Conservation (phyloP, 2,797 vertebrate genomes). For the Austrolebias charrua region DNA sequence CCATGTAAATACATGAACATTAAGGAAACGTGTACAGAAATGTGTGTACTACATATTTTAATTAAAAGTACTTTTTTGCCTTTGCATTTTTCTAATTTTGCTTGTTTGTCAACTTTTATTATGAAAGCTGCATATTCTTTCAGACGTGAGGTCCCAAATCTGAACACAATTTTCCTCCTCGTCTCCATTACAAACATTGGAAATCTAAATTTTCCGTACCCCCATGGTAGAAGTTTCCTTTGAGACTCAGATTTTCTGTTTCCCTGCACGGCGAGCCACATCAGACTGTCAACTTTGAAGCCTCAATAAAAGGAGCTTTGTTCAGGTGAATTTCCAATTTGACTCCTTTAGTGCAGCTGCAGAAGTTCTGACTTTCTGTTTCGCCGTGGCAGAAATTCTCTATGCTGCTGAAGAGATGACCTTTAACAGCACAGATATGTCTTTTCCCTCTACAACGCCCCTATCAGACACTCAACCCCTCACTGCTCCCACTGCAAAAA, state of each 20-base stretch:
- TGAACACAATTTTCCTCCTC: too few relatives aligned
- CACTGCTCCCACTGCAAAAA: slow-evolving; percentile 31
- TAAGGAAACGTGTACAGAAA: too few relatives aligned
- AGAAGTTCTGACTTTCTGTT: slow-evolving; percentile 31
- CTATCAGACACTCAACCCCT: slow-evolving; percentile 45
- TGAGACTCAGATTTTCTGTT: slow-evolving; percentile 2
- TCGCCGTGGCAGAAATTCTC: slow-evolving; percentile 27
- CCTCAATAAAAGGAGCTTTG: slow-evolving; percentile 18
- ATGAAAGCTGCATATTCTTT: too few relatives aligned
- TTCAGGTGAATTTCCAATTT: slow-evolving; percentile 31
- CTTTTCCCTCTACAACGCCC: slow-evolving; percentile 34
- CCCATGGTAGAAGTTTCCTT: slow-evolving; percentile 8
- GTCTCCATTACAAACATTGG: too few relatives aligned
- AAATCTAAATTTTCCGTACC: slow-evolving; percentile 6
- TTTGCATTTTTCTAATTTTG: too few relatives aligned
- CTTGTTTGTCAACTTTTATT: too few relatives aligned
- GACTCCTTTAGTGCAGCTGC: slow-evolving; percentile 20
- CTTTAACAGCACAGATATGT: slow-evolving; percentile 53
- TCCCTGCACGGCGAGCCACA: neutral
- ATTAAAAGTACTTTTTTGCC: too few relatives aligned
- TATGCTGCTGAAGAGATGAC: slow-evolving; percentile 47
- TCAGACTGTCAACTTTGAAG: slow-evolving; percentile 12
- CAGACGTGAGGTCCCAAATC: too few relatives aligned
- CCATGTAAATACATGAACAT: too few relatives aligned
- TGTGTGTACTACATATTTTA: too few relatives aligned